Evolutionary conservation across 2,888 invertebrate genomes (phyloP).

Genomic region (Eupithecia insigniata): DNA sequence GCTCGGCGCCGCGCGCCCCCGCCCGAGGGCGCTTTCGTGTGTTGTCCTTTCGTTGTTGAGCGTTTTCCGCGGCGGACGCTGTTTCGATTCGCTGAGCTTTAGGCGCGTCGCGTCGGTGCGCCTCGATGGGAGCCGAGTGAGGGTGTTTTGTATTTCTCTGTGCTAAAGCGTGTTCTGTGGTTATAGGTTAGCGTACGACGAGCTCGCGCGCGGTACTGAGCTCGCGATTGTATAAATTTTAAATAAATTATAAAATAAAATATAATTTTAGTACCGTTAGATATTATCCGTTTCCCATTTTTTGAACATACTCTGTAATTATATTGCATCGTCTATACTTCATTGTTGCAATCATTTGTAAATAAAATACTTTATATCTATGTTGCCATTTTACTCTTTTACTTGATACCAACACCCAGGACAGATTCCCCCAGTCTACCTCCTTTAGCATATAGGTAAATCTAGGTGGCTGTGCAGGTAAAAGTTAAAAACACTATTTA

Average conservation of each 20-base stretch:
- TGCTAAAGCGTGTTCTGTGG: constrained; percentile 41
- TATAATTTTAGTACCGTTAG: constrained; percentile 82
- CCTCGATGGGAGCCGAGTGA: neutral
- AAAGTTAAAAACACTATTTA: constrained; percentile 51
- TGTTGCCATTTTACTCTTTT: constrained; percentile 39
- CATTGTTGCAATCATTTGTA: constrained; percentile 86
- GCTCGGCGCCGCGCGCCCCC: constrained; percentile 6
- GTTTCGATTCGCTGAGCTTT: constrained; percentile 66
- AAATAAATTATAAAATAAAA: constrained; percentile 61
- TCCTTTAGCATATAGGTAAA: neutral
- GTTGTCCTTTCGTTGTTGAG: constrained; percentile 48
- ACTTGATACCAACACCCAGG: constrained; percentile 26
- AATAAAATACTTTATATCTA: constrained; percentile 85
- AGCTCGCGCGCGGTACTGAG: constrained; percentile 51
- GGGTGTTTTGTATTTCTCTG: constrained; percentile 28
- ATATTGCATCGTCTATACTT: constrained; percentile 83
- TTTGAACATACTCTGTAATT: constrained; percentile 83
- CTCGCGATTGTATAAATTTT: constrained; percentile 74
- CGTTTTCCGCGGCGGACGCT: constrained; percentile 53
- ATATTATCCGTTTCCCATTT: constrained; percentile 82
- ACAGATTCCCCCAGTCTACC: neutral
- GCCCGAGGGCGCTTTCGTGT: constrained; percentile 38
- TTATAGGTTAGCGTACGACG: constrained; percentile 40
- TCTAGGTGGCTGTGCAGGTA: neutral
- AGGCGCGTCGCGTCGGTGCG: constrained; percentile 43